Evolutionary conservation across 2,797 vertebrate genomes (phyloP), one percentile per base, ranked within the genome.

Genomic region (Clamator glandarius): DNA sequence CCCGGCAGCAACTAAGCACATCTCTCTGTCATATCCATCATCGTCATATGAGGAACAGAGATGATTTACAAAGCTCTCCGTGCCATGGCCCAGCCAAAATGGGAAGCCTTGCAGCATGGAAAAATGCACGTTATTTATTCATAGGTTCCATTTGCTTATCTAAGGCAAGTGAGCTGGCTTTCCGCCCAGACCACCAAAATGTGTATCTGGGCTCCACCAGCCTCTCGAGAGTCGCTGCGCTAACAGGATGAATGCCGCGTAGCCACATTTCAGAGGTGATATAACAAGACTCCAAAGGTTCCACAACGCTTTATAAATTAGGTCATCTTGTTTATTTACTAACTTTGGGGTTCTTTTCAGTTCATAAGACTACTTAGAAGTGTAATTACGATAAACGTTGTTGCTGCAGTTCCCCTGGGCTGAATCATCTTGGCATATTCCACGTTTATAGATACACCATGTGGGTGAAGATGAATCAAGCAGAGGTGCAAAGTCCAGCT

Each of bases 71-170:
- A 85, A 93, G 90, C 72, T 59, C 51, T 41, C 80, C 76, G n/a
- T 39, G 51, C 77, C 59, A 19, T 31, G 41, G 63, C 67, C 74
- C 69, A 48, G 51, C 35, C 73, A 61, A 91, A 93, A 91, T 23
- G 48, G 39, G 48, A 95, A 89, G 72, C 86, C 91, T 82, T 73
- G 80, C 85, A 93, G 48, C 75, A n/a, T 12, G 46, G 77, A 84
- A 96, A 93, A 90, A 77, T 31, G 55, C 6, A 4, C 39, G 42
- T 90, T 95, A 95, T 89, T 95, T 92, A 95, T 95, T 93, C 81
- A 92, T 58, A 93, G 66, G 67, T 50, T 95, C 89, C 36, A 93
- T 97, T 96, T 94, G 57, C 73, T 96, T 95, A 92, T 93, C 90
- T 80, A 89, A 91, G 70, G 78, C 75, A 90, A 89, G 51, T 9